These are phyloP conservation scores for Hippolais icterina DNA, from an alignment of 2,113 vertebrate genomes.

Conservation along the genomic window DNA sequence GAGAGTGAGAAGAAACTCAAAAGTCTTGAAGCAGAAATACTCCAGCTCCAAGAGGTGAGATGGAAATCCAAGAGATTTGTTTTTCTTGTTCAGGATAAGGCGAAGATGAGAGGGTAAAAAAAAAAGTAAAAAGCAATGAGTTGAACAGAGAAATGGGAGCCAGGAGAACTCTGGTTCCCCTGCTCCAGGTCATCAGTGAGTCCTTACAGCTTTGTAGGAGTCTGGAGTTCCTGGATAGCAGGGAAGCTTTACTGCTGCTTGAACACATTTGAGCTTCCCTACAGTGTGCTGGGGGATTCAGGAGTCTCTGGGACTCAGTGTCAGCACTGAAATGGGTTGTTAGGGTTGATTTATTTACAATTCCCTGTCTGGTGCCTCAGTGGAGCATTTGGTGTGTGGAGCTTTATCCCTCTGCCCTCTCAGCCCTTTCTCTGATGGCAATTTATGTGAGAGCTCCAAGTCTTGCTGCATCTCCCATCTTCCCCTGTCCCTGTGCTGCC, in stretches of 20 bases:
- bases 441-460: neutral
- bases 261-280: neutral
- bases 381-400: neutral
- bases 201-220: neutral
- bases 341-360: neutral
- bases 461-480: neutral
- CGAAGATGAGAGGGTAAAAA: neutral
- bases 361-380: neutral
- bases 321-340: neutral
- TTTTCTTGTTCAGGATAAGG: neutral
- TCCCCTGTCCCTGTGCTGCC: neutral
- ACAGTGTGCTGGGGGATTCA: rapidly evolving
- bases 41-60: constrained; percentile 93
- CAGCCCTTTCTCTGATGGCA: neutral
- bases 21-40: constrained; percentile 91
- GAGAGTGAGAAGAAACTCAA: constrained; percentile 98
- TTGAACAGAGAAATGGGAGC: neutral
- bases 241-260: neutral
- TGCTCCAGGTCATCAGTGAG: neutral
- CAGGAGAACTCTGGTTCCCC: neutral
- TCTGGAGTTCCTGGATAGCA: neutral
- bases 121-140: neutral
- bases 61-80: neutral
- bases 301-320: neutral
- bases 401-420: neutral